Base-by-base conservation (phyloP, 2,888 invertebrate genomes). In the Lydus trimaculatus region DNA sequence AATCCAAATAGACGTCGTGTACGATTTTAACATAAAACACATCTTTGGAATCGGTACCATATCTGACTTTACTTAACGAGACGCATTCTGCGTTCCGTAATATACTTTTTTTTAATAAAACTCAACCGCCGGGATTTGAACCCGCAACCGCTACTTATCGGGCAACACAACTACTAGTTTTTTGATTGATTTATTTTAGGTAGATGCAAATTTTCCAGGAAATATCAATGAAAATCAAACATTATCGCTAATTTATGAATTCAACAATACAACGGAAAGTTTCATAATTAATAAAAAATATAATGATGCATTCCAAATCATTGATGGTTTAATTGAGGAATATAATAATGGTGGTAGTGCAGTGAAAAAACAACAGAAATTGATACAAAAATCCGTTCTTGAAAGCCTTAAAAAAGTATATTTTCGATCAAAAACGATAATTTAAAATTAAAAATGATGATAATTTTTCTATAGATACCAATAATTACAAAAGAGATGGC, bases 251-350 rank as follows among this genome's bases (percentile, higher is more conserved):
- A 61, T 52, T 15, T 3, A 52, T 5, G 25, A 61, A 0, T 0
- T 36, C 3, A 61, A 13, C 17, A 23, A 23, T 33, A 25, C n/a
- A 15, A 31, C 39, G 20, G 23, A 36, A 20, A n/a, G 39, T n/a
- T 58, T 66, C 0, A 56, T 66, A 23, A 56, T 28, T 7, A 33
- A 15, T 2, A 48, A 31, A 0, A 43, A 61, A 31, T 33, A 17
- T n/a, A 33, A 39, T 20, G 31, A 48, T 11, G 66, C 61, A 7
- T 20, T 56, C 5, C 56, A 62, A 52, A n/a, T 66, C 4, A 48
- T 52, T 23, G 33, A 33, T 31, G 61, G 56, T 33, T 8, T 66
- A 33, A 61, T 66, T 31, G 66, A 66, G 31, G 58, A 61, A 36
- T 36, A 33, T 61, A 39, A 36, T 36, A n/a, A 33, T 2, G 39